Evolutionary conservation across 2,888 invertebrate species (phyloP).

Genomic region (Spilarctia lutea): DNA sequence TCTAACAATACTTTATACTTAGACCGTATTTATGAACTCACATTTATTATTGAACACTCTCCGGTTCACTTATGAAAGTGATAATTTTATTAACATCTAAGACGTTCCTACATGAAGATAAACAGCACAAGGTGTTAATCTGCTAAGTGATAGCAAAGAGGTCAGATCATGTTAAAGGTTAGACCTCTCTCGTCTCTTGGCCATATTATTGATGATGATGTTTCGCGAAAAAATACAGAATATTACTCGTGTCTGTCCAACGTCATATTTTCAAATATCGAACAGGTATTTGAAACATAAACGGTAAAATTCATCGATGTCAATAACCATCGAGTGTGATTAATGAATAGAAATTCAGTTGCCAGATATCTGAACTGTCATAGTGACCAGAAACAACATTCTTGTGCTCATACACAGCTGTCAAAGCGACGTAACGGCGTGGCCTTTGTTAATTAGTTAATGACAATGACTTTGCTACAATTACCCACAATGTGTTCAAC

Average conservation of each 20-base stretch:
- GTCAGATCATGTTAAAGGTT: not conserved
- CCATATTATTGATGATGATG: not conserved
- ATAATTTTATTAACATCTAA: not conserved
- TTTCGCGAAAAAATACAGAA: not conserved
- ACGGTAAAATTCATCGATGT: not conserved
- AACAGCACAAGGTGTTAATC: not conserved
- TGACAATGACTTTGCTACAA: conserved; percentile 63
- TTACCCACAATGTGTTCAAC: conserved; percentile 44
- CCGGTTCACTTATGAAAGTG: not conserved
- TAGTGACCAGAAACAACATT: conserved; percentile 5
- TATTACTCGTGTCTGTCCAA: not conserved
- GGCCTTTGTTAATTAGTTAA: conserved; percentile 59
- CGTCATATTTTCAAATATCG: not conserved
- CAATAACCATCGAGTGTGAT: not conserved
- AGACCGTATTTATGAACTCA: not conserved
- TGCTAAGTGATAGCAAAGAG: not conserved
- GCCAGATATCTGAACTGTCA: not conserved
- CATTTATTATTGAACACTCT: not conserved
- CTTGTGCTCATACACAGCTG: conserved; percentile 13
- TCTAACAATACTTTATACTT: not conserved
- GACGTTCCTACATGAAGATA: not conserved
- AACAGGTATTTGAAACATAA: not conserved
- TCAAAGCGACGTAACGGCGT: conserved; percentile 25
- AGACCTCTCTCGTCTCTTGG: not conserved
- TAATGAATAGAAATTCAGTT: not conserved